Base-by-base conservation (phyloP, 2,113 vertebrate species). In the Ictalurus furcatus region DNA sequence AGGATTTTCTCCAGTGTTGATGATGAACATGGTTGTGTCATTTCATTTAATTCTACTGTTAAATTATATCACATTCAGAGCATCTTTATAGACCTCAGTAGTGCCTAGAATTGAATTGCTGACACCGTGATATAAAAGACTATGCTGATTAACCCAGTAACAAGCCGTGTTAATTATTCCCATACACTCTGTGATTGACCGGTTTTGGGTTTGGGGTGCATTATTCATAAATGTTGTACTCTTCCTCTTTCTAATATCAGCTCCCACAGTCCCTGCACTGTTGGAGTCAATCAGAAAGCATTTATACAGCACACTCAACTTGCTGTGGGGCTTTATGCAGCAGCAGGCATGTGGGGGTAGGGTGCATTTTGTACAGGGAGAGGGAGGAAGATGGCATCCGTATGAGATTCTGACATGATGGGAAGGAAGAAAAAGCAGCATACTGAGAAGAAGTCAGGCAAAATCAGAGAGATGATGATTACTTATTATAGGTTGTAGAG, bases 271-370 rank as follows among this genome's bases (percentile, higher is more conserved):
- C 88, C 82, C 90, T 34, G 74, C 85, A 44, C 90, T 82, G 86
- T 88, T 34, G 86, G 85, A 91, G 85, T 85, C 90, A 73, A 89
- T 91, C 90, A 91, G 80, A 88, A 58, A 85, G 86, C 65, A 88
- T 91, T 89, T 88, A 85, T 56, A 79, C 52, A 67, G 85, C 30
- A 79, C 67, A 87, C 30, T 76, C 19, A 58, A 87, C 90, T 85
- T 71, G 79, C 74, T 88, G 86, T 85, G 84, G 87, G 90, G 58
- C 84, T 59, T 61, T 85, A 73, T 79, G 80, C 59, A 65, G 28
- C 71, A 85, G 69, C 74, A 88, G 84, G 69, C 84, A 34, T 89
- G 65, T 87, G 85, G 81, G 71, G 87, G 81, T 85, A 83, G 76
- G 61, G 76, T 73, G 83, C 73, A 44, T 37, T 54, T 89, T 56